Percentiles rank a stretch among this genome's conserved stretches.
These are phyloP conservation scores for Heliocidaris erythrogramma DNA, from an alignment of 35 echinoderm and acorn worm genomes.

Conservation along the genomic window DNA sequence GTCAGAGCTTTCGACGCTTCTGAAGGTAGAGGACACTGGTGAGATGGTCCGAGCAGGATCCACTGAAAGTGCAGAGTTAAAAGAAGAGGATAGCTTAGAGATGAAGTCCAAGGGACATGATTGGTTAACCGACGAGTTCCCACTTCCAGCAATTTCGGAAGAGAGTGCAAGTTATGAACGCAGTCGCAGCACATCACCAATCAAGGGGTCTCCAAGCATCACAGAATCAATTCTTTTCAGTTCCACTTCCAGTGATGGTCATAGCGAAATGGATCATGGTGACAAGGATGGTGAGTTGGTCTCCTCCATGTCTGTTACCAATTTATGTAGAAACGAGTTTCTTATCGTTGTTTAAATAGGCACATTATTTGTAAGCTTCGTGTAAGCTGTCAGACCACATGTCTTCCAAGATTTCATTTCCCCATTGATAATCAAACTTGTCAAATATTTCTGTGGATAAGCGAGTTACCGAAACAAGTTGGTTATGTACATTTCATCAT, in stretches of 20 bases:
- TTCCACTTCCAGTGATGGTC: not conserved
- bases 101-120: constrained; percentile 44
- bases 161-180: constrained; percentile 52
- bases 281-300: not conserved
- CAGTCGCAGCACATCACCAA: constrained; percentile 20
- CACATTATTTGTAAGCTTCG: no score
- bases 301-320: not conserved
- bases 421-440: no score
- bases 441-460: no score
- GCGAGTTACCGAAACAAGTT: no score
- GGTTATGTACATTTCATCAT: not conserved
- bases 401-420: no score
- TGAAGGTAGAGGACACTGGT: constrained; percentile 91
- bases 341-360: no score
- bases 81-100: constrained; percentile 23
- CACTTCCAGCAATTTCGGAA: constrained; percentile 87
- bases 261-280: not conserved
- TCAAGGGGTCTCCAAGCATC: not conserved
- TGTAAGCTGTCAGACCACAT: no score
- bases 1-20: constrained; percentile 73
- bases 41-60: constrained; percentile 28
- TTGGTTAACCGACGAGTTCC: constrained; percentile 85
- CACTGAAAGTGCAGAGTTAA: not conserved
- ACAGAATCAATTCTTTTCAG: not conserved
- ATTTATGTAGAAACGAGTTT: no score